Percentiles rank a stretch among this genome's conserved stretches.
Conservation (phyloP, 2,113 vertebrate genomes). For the Anoplopoma fimbria region DNA sequence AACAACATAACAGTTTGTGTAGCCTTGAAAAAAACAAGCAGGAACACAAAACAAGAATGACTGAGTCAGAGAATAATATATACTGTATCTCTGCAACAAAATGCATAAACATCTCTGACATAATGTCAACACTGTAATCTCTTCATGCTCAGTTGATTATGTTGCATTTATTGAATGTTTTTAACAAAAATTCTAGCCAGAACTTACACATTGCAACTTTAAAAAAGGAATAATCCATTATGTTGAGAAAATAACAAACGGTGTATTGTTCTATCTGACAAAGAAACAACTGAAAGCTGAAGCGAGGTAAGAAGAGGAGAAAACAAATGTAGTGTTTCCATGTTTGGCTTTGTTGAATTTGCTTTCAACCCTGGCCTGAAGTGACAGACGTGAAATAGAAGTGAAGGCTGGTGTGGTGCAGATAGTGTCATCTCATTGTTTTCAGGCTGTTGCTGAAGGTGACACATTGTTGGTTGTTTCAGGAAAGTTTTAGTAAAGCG, state of each 20-base stretch:
- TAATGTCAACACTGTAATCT: too few species aligned
- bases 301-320: constrained; percentile 3
- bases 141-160: not conserved
- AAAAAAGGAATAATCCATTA: constrained; percentile 26
- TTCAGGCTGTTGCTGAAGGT: not conserved
- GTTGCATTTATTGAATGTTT: not conserved
- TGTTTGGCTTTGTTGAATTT: constrained; percentile 18
- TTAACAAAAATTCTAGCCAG: not conserved
- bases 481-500: not conserved
- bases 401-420: not conserved
- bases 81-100: not conserved
- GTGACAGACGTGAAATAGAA: not conserved
- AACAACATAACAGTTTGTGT: constrained; percentile 26
- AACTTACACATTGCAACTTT: not conserved
- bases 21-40: constrained; percentile 30
- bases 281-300: constrained; percentile 21
- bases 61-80: constrained; percentile 34
- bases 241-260: constrained; percentile 9
- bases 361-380: not conserved
- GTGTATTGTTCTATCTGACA: constrained; percentile 23
- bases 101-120: too few species aligned
- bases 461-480: not conserved
- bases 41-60: constrained; percentile 5
- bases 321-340: constrained; percentile 11
- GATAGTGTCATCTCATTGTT: not conserved